A percentile compares a stretch with the other conserved stretches of the same genome.
These are phyloP conservation scores for Speoplatyrhinus poulsoni DNA, from an alignment of 2,113 vertebrate species.

Conservation along the genomic window DNA sequence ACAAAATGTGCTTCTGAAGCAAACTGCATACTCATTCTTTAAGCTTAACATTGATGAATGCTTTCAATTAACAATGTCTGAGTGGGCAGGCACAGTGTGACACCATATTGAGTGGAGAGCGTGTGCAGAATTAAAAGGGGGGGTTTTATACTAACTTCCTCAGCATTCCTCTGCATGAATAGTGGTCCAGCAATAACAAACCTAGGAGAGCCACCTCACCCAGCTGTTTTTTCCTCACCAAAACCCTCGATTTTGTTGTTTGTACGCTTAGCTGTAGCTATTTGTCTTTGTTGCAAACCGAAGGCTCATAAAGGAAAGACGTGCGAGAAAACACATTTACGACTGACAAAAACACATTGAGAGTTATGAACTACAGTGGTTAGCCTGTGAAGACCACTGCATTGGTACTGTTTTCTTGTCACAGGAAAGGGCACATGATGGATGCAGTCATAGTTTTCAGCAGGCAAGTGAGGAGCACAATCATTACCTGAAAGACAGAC, in stretches of 20 bases:
- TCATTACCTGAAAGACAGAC: background rate
- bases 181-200: background rate
- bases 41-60: too few species aligned
- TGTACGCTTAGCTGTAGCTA: too few species aligned
- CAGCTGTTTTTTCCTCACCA: conserved; percentile 2
- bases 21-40: too few species aligned
- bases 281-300: too few species aligned
- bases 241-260: background rate
- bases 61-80: too few species aligned
- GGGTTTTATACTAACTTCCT: background rate
- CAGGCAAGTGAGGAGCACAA: conserved; percentile 4
- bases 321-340: background rate
- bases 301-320: too few species aligned
- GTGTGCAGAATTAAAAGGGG: conserved; percentile 11
- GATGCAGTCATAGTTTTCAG: conserved; percentile 9
- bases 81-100: too few species aligned
- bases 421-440: conserved; percentile 8
- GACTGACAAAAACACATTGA: background rate
- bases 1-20: too few species aligned
- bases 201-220: background rate
- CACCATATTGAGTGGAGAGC: background rate
- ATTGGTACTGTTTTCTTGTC: conserved; percentile 12
- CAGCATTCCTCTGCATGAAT: background rate
- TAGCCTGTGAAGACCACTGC: too few species aligned
- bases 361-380: background rate